phyloP scores from a whole-genome alignment of 2,113 vertebrate genomes.

The Ochotona curzoniae region DNA sequence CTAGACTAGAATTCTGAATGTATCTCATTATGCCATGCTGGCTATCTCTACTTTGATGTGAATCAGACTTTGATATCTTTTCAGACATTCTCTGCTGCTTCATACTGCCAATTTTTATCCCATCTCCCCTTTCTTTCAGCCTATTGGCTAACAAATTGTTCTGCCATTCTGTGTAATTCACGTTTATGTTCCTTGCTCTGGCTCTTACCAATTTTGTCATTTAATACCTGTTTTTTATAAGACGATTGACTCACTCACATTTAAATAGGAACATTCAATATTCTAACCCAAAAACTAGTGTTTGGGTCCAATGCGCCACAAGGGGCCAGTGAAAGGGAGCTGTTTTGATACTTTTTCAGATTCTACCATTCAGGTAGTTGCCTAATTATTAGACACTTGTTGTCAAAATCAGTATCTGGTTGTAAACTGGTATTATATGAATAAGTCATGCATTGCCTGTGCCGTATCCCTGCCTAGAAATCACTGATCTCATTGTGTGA shows the following conservation, averaged over 20 bases:
- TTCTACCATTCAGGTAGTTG: background rate
- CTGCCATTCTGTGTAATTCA: constrained; percentile 32
- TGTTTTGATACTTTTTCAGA: background rate
- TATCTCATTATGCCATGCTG: background rate
- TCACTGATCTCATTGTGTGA: background rate
- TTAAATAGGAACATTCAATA: background rate
- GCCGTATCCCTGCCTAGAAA: background rate
- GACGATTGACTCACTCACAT: background rate
- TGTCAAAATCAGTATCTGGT: background rate
- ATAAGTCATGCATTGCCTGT: background rate
- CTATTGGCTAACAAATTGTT: background rate
- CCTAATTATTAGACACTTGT: background rate
- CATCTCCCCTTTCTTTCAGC: background rate
- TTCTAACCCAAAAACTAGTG: background rate
- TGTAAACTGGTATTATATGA: background rate
- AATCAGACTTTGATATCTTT: background rate
- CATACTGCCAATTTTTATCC: background rate
- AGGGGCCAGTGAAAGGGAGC: background rate
- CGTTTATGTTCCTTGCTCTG: background rate
- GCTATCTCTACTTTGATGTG: background rate
- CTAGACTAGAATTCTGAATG: background rate
- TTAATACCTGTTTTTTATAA: constrained; percentile 18
- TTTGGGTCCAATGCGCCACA: background rate
- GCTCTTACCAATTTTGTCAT: background rate
- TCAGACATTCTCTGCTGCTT: background rate